Base-by-base conservation (phyloP, 92 coral and sea anemone genomes). In the Scolanthus callimorphus region DNA sequence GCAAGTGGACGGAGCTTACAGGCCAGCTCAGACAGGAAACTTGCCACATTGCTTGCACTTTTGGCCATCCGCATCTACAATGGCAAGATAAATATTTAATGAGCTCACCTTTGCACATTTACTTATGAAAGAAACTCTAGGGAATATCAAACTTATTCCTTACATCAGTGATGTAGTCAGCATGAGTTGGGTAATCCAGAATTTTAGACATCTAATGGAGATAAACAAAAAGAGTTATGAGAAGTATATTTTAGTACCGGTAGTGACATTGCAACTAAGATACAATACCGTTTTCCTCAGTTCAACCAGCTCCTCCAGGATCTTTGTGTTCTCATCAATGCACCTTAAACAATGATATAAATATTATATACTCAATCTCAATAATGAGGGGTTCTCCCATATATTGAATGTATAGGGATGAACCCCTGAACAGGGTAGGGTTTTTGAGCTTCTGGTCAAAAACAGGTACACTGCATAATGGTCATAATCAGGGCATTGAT, bases 181-280 rank as follows among this genome's bases (percentile, higher is more conserved):
- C 74, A 73, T 91, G 97, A 21, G 97, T 91, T 17, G 96, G 84
- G 59, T 91, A 91, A 47, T 81, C 96, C 49, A 91, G 95, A 37
- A 83, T 73, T 17, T 90, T 82, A 31, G 97, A 88, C 92, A 83
- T 88, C 97, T 91, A 70, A n/a, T n/a, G n/a, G n/a, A n/a, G n/a
- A n/a, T n/a, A n/a, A n/a, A n/a, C n/a, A n/a, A n/a, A n/a, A n/a
- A n/a, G n/a, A n/a, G n/a, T n/a, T n/a, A n/a, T n/a, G n/a, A n/a
- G n/a, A n/a, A n/a, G n/a, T n/a, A n/a, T n/a, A n/a, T n/a, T n/a
- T n/a, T n/a, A n/a, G n/a, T n/a, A n/a, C n/a, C n/a, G n/a, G n/a
- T n/a, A n/a, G n/a, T n/a, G n/a, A n/a, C n/a, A n/a, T n/a, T n/a
- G n/a, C n/a, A n/a, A n/a, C n/a, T n/a, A n/a, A n/a, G n/a, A 49